Base-by-base conservation (phyloP, 1,140 invertebrate species). In the Pachyrhynchus sulphureomaculatus region DNA sequence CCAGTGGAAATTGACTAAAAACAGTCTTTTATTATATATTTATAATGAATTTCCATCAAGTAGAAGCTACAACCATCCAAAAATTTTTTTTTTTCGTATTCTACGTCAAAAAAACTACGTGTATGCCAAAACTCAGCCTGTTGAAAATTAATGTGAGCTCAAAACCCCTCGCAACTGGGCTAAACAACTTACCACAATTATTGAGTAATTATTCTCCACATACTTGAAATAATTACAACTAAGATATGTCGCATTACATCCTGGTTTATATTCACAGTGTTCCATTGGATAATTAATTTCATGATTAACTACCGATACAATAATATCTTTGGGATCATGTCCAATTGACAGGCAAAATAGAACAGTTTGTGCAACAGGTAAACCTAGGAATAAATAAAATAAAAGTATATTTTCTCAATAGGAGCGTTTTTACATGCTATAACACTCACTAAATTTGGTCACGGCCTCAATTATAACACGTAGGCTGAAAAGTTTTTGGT, bases 301-400 rank as follows among this genome's bases (percentile, higher is more conserved):
- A 36, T 86, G 77, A 76, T 96, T 95, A 2, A 95, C 90, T 49
- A 98, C 83, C 23, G 91, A 93, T 72, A 98, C 68, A 64, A 84
- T 85, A 0, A 98, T 82, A 39, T 90, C 88, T 45, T 84, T 87
- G 0, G 95, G 95, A 73, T 95, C 91, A 21, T 91, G 84, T 55
- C 95, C 95, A 65, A 98, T 95, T 18, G 94, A 92, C 62, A 96
- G 75, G 76, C 95, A 98, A 81, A 98, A 98, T 2, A 97, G 83
- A 41, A 96, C 89, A n/a, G 94, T 93, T 81, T 98, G 93, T 78
- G 93, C 88, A 1, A 94, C 89, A 5, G 60, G 60, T 34, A 62
- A 44, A 61, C 65, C 64, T 65, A 18, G 20, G 21, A 59, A 59
- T 39, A 29, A 13, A 37, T 4, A 8, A 6, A 15, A 8, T 8